phyloP scores from a whole-genome alignment of 2,113 vertebrate species.

The Callionymus lyra region DNA sequence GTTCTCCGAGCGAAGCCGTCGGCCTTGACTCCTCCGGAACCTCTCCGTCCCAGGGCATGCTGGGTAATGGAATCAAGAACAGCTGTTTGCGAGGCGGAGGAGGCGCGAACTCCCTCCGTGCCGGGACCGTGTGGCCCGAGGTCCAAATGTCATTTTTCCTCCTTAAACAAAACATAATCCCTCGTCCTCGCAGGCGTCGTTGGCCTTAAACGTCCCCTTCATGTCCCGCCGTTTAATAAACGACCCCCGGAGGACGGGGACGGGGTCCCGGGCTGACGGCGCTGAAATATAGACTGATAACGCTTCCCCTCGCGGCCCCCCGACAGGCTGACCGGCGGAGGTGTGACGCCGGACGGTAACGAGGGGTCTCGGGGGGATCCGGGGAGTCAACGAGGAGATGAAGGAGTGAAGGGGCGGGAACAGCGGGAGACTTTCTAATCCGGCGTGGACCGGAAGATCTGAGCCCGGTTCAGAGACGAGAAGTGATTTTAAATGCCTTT shows the following conservation, averaged over 20 bases:
- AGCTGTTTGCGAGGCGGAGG: constrained; percentile 14
- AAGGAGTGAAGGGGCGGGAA: too few species aligned
- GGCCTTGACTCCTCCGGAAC: too few species aligned
- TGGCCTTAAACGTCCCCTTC: constrained; percentile 44
- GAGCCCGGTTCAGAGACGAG: too few species aligned
- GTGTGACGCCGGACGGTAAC: too few species aligned
- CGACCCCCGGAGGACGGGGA: constrained; percentile 56
- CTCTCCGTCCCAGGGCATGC: background rate
- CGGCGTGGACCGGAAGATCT: too few species aligned
- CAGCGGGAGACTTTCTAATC: too few species aligned
- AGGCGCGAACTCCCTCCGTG: constrained; percentile 4
- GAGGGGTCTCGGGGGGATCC: too few species aligned
- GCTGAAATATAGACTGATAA: constrained; percentile 56
- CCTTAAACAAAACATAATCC: constrained; percentile 25
- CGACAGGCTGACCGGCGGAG: constrained; percentile 27
- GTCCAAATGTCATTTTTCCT: constrained; percentile 33
- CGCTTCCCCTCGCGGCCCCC: constrained; percentile 29
- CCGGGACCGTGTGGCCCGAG: constrained; percentile 11
- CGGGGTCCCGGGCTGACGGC: constrained; percentile 42
- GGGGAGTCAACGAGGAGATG: too few species aligned
- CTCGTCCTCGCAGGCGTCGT: constrained; percentile 23
- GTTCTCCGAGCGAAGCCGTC: too few species aligned
- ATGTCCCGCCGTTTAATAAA: constrained; percentile 49
- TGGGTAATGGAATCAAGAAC: constrained; percentile 10
- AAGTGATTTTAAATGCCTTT: too few species aligned